Conservation (phyloP, 35 echinoderm and acorn worm species). For the Eucidaris tribuloides region DNA sequence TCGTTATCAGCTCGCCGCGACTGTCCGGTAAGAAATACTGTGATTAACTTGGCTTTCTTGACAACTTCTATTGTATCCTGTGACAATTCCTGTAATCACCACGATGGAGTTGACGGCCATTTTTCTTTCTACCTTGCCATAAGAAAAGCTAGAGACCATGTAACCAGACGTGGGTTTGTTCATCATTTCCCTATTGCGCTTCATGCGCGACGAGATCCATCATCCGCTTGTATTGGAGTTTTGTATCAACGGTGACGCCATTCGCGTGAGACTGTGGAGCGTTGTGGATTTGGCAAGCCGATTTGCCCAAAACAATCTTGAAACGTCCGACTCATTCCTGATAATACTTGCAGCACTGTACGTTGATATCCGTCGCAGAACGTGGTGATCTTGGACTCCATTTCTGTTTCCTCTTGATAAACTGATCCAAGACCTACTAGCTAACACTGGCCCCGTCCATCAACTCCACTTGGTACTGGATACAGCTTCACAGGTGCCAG, state of each 20-base stretch:
- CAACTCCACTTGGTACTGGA: constrained; percentile 34
- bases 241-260: constrained; percentile 59
- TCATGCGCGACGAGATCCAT: background rate
- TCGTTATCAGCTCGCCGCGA: background rate
- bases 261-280: background rate
- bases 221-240: constrained; percentile 47
- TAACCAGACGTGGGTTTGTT: background rate
- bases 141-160: background rate
- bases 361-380: too few relatives aligned
- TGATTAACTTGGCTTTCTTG: constrained; percentile 5
- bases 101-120: background rate
- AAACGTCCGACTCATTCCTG: constrained; percentile 24
- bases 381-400: background rate
- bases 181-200: background rate
- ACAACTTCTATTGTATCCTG: background rate
- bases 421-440: constrained; percentile 13
- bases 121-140: background rate
- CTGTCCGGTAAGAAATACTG: background rate
- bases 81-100: background rate
- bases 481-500: constrained; percentile 7
- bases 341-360: constrained; percentile 58
- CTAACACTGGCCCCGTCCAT: constrained; percentile 33
- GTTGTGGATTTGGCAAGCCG: background rate
- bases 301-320: constrained; percentile 42
- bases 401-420: constrained; percentile 3